phyloP scores from a whole-genome alignment of 2,113 vertebrate genomes.

The Microtus oregoni region DNA sequence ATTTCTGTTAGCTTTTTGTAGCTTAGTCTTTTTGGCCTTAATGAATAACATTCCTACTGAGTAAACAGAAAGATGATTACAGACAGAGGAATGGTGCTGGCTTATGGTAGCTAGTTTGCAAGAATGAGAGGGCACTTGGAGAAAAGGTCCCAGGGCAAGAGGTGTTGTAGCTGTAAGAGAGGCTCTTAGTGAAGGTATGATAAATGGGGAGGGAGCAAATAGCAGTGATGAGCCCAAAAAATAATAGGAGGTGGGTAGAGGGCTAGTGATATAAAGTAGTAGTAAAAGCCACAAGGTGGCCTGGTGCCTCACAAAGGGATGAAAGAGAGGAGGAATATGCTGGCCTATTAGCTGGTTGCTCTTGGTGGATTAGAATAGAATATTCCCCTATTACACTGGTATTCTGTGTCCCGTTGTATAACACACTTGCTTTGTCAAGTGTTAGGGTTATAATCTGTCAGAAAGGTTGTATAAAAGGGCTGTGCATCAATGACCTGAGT shows the following conservation, averaged over 20 bases:
- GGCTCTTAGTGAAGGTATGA: not conserved
- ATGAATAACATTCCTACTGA: not conserved
- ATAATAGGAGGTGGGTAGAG: not conserved
- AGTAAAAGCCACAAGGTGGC: not conserved
- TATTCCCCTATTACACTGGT: too few relatives aligned
- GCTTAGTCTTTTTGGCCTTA: not conserved
- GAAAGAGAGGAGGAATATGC: too few relatives aligned
- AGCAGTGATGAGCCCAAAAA: not conserved
- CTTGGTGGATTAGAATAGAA: too few relatives aligned
- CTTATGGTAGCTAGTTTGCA: constrained; percentile 4
- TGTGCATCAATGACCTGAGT: too few relatives aligned
- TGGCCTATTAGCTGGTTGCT: too few relatives aligned
- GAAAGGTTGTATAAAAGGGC: too few relatives aligned
- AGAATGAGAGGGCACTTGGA: not conserved
- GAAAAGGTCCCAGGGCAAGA: not conserved
- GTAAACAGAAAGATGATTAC: not conserved
- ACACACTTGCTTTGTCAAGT: too few relatives aligned
- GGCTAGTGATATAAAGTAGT: not conserved
- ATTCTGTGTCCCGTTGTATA: too few relatives aligned
- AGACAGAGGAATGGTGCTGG: not conserved
- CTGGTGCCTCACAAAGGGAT: too few relatives aligned
- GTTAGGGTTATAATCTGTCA: too few relatives aligned
- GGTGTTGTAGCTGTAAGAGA: not conserved
- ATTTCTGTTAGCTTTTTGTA: constrained; percentile 52
- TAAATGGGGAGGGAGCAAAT: not conserved